A percentile compares a stretch with the other conserved stretches of the same genome.
Conservation (phyloP, 2,888 invertebrate genomes). For the Drosophila mettleri region DNA sequence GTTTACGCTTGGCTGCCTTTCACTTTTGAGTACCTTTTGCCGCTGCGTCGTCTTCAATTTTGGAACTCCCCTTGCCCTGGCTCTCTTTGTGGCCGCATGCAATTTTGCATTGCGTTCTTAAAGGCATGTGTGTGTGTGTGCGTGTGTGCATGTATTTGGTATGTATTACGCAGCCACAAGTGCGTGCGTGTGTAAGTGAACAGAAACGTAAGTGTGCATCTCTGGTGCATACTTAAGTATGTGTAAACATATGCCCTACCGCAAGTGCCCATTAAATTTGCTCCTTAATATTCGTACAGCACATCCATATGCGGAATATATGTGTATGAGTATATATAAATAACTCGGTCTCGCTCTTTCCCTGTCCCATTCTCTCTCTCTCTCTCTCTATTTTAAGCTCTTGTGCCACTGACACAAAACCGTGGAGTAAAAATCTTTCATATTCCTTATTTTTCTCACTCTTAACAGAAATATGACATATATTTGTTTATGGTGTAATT, state of each 20-base stretch:
- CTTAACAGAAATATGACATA: slow-evolving; percentile 11
- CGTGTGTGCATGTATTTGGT: slow-evolving; percentile 20
- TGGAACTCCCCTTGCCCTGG: background rate
- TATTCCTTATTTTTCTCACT: no score
- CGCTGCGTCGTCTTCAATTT: slow-evolving; percentile 26
- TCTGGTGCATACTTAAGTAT: slow-evolving; percentile 58
- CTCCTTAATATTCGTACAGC: slow-evolving; percentile 48
- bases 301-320: background rate
- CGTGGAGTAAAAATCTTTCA: background rate
- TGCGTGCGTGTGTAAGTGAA: slow-evolving; percentile 32
- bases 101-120: slow-evolving; percentile 60
- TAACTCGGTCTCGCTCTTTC: background rate
- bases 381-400: background rate
- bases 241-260: slow-evolving; percentile 63
- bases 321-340: background rate
- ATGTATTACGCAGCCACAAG: background rate
- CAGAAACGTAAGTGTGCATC: slow-evolving; percentile 40
- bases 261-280: slow-evolving; percentile 76
- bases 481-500: slow-evolving; percentile 34
- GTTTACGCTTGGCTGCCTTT: slow-evolving; percentile 11
- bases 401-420: slow-evolving; percentile 5
- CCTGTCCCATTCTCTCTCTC: background rate
- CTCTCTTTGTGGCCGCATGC: slow-evolving; percentile 24
- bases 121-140: slow-evolving; percentile 12
- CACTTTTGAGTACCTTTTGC: slow-evolving; percentile 11